phyloP scores from a whole-genome alignment of 1,140 invertebrate genomes.

The Nephila pilipes region DNA sequence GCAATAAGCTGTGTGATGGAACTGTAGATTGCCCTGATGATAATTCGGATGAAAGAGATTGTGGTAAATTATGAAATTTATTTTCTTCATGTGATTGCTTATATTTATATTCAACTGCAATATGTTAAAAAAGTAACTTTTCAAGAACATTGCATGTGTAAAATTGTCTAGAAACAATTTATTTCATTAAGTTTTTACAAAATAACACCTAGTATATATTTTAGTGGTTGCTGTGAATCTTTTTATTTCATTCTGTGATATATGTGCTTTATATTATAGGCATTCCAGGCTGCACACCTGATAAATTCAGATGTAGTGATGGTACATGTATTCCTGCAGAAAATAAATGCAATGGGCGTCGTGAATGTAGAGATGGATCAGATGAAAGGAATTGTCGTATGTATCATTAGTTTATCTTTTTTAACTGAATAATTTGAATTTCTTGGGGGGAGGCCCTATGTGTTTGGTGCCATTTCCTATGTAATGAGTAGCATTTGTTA shows the following conservation, averaged over 20 bases:
- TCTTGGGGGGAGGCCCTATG: too few relatives aligned
- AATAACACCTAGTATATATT: neutral
- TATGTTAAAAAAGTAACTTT: too few relatives aligned
- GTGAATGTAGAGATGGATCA: slow-evolving; percentile 87
- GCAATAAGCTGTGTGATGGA: slow-evolving; percentile 77
- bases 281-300: slow-evolving; percentile 53
- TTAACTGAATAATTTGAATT: too few relatives aligned
- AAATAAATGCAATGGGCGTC: slow-evolving; percentile 86
- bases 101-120: too few relatives aligned
- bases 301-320: slow-evolving; percentile 86
- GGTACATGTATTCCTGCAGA: slow-evolving; percentile 85
- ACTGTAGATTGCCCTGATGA: slow-evolving; percentile 78
- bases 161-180: too few relatives aligned
- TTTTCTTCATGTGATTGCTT: too few relatives aligned
- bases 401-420: slow-evolving; percentile 78
- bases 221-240: neutral
- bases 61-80: slow-evolving; percentile 74
- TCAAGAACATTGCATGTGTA: too few relatives aligned
- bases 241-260: neutral
- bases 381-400: slow-evolving; percentile 89
- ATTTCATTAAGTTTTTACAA: too few relatives aligned
- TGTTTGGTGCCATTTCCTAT: too few relatives aligned
- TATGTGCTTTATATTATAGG: neutral
- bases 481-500: too few relatives aligned
- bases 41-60: slow-evolving; percentile 79